Percentiles rank a stretch among this genome's conserved stretches.
Conservation (phyloP, 2,113 vertebrate genomes). For the Pollimyrus isidori region DNA sequence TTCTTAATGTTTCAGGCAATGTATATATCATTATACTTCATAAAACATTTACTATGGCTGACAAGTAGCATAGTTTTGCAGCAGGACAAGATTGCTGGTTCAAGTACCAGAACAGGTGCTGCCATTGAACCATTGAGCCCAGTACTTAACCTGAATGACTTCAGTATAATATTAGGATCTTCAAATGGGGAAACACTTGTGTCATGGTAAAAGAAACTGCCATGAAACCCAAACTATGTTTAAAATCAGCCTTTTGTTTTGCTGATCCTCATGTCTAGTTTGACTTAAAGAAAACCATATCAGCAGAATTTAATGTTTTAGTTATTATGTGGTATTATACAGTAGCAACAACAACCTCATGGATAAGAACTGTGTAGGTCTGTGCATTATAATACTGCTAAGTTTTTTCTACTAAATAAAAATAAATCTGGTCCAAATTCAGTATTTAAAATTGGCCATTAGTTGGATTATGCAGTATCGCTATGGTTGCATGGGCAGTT, state of each 20-base stretch:
- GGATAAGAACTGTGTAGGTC: background rate
- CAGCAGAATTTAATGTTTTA: background rate
- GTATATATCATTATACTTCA: background rate
- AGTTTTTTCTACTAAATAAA: background rate
- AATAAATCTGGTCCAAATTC: background rate
- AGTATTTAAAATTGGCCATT: background rate
- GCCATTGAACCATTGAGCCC: background rate
- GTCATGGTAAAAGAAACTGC: background rate
- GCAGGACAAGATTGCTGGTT: background rate
- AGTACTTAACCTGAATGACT: background rate
- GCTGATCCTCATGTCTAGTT: background rate
- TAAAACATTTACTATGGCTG: background rate
- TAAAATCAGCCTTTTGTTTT: background rate
- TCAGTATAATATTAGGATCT: background rate
- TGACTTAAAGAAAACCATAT: background rate
- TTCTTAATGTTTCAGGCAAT: background rate
- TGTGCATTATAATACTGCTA: background rate
- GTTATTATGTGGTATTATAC: background rate
- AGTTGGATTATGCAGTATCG: background rate
- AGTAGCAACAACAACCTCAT: background rate
- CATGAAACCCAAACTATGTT: background rate
- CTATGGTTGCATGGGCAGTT: background rate
- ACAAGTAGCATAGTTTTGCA: background rate
- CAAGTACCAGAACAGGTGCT: background rate
- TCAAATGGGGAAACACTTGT: background rate